Base-by-base conservation (phyloP, 2,888 invertebrate species). In the Agrypnus murinus region DNA sequence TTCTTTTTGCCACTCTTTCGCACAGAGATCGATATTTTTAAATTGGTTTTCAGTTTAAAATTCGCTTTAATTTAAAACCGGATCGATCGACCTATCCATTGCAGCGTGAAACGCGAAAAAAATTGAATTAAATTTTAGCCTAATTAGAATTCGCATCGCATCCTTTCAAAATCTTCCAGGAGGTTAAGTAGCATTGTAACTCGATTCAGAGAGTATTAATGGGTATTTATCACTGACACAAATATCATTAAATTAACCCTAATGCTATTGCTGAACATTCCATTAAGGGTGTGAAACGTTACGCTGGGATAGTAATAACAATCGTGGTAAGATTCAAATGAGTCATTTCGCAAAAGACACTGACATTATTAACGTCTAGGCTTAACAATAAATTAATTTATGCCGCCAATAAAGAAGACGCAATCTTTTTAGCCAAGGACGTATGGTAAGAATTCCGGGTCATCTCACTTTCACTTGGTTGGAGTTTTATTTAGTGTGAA, bases 391-490 rank as follows among this genome's bases (percentile, higher is more conserved):
- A 48, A 58, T 58, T 58, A 25, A 58, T 58, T 58, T 43, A 58
- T 58, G 25, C 58, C 19, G 17, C 10, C 25, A 19, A 19, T 25
- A 55, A 58, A 40, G 58, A 58, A 58, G 58, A 58, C n/a, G 58
- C 43, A 58, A 43, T 58, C 58, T 58, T 57, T 10, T 31, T 36
- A 36, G 43, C 14, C 58, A 58, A 58, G 58, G 58, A 40, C 58
- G 58, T 36, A 19, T 14, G 12, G 55, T 3, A 31, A 25, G 36
- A 43, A 58, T 58, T 43, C 58, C 43, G 43, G 58, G 58, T 58
- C 58, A 58, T n/a, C 58, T 55, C 40, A 58, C 58, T 58, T 58
- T 58, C 58, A 19, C 40, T 57, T 17, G 57, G 5, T 53, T 12
- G 12, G 50, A 25, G 38, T n/a, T 7, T 25, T 32, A n/a, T n/a